Evolutionary conservation across 1,140 invertebrate species (phyloP), one percentile per base, ranked within the genome.

Genomic region (Dendrolimus kikuchii): DNA sequence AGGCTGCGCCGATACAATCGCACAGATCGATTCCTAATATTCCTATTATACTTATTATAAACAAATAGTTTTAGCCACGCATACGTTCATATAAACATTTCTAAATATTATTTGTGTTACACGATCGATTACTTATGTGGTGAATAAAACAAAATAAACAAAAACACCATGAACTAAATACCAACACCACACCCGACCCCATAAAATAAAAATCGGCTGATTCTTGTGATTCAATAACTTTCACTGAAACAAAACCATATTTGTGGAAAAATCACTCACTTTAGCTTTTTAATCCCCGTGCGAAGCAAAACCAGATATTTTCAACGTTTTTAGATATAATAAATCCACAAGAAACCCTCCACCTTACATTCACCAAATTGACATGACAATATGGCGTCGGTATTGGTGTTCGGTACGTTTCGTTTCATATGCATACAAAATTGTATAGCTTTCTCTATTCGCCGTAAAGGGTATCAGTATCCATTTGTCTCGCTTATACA

Each of bases 151-250:
- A 76, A 85, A 81, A 82, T 64, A 81, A 85, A 82, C 74, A 79
- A 81, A 57, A 67, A 71, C 62, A 59, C 62, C 59, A 62, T 80
- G 72, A 69, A 74, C 77, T 80, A 77, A 79, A 81, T 82, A 80
- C 77, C 79, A 82, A 80, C 78, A 82, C 81, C 81, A 85, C 80
- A 82, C 80, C 81, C 81, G 81, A 75, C 57, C 54, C 47, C 59
- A 53, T 60, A 60, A 60, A 56, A 53, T 60, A 40, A 36, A 9
- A 41, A 41, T 50, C 57, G 57, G 66, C 61, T 63, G 54, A 60
- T 65, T 45, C 48, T 59, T 55, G 55, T 49, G 60, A 69, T 69
- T 69, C 59, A 38, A 63, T 65, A 60, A 23, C 23, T 23, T 23
- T 23, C 6, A 45, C 43, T 9, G n/a, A 9, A 45, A 45, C 43